Conservation (phyloP, 2,888 invertebrate genomes). For the Labia minor region DNA sequence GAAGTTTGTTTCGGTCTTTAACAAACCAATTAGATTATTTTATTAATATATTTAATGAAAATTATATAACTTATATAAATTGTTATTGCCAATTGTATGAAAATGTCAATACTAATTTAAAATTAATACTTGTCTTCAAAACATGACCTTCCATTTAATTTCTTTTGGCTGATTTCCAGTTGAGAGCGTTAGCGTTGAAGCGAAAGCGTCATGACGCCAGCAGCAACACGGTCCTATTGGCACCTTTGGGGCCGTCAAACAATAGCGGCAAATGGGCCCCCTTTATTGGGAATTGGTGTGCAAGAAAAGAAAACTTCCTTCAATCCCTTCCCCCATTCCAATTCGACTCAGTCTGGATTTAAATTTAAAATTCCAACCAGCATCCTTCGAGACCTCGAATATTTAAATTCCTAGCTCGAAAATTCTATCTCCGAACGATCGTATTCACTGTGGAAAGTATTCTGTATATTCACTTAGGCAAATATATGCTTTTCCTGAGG, state of each 20-base stretch:
- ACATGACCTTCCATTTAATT: no score
- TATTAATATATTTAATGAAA: no score
- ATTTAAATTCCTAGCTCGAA: background rate
- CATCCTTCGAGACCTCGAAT: background rate
- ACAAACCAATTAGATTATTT: no score
- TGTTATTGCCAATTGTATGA: no score
- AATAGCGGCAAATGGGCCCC: background rate
- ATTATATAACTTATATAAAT: no score
- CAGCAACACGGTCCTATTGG: background rate
- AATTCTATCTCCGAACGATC: background rate
- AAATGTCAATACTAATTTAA: no score
- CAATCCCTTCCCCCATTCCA: background rate
- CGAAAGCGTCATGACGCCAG: no score
- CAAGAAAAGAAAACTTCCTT: background rate
- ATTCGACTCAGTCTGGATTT: background rate
- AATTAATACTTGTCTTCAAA: no score
- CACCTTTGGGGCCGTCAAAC: background rate
- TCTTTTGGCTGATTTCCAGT: no score
- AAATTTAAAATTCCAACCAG: background rate
- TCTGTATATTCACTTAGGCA: background rate
- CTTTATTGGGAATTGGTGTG: background rate
- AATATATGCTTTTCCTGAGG: background rate
- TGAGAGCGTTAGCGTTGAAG: no score
- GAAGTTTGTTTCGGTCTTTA: no score
- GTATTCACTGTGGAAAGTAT: background rate